phyloP scores from a whole-genome alignment of 2,888 invertebrate genomes.

The Pinctada fucata region DNA sequence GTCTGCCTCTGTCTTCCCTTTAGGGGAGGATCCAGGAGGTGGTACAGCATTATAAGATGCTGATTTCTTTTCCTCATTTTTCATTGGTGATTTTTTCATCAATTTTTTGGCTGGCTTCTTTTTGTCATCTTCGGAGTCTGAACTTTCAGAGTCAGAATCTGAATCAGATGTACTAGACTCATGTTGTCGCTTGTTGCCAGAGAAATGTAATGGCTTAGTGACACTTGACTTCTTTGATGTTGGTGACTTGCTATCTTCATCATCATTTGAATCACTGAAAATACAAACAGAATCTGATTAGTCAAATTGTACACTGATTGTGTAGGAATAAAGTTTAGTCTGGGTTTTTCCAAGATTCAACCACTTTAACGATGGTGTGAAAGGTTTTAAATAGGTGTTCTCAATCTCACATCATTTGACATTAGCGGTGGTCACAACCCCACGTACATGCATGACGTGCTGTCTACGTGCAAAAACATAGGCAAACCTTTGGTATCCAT shows the following conservation, averaged over 20 bases:
- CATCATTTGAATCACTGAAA: conserved; percentile 33
- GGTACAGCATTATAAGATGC: conserved; percentile 46
- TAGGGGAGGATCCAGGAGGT: conserved; percentile 37
- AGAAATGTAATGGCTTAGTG: background rate
- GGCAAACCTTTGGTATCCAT: too few species aligned
- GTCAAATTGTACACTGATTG: too few species aligned
- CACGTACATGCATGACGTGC: too few species aligned
- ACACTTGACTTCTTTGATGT: conserved; percentile 13
- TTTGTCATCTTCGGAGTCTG: conserved; percentile 18
- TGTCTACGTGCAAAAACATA: too few species aligned
- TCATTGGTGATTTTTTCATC: conserved; percentile 21
- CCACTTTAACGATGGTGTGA: too few species aligned
- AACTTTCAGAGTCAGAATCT: conserved; percentile 59
- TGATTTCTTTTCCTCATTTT: conserved; percentile 16
- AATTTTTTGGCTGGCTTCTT: conserved; percentile 12
- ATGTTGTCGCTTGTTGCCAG: background rate
- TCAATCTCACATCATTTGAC: too few species aligned
- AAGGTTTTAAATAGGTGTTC: too few species aligned
- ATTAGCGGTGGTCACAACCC: too few species aligned
- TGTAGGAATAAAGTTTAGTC: too few species aligned
- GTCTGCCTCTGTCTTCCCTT: conserved; percentile 9
- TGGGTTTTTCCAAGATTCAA: too few species aligned
- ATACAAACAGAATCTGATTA: background rate
- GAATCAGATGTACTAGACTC: conserved; percentile 51
- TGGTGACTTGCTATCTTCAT: conserved; percentile 23